Evolutionary conservation across 1,140 invertebrate species (phyloP).

Genomic region (Streblospio benedicti): DNA sequence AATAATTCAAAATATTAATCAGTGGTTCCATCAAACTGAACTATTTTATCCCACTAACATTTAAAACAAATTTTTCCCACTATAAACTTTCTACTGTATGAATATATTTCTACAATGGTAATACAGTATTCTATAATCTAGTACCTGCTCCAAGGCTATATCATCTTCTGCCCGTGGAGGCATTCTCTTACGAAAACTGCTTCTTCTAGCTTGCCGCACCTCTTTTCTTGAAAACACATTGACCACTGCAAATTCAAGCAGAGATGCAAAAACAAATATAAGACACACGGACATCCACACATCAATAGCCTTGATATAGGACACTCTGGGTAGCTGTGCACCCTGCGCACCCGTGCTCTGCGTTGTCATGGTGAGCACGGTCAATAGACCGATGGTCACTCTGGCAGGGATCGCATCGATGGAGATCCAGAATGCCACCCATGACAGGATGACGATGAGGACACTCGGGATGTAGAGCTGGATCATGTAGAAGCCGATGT

Average conservation of each 20-base stretch:
- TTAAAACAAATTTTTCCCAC: too few relatives aligned
- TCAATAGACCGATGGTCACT: slow-evolving; percentile 53
- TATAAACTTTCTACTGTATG: too few relatives aligned
- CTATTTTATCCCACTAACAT: too few relatives aligned
- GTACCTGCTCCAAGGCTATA: slow-evolving; percentile 8
- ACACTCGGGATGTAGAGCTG: slow-evolving; percentile 26
- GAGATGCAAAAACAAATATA: slow-evolving; percentile 70
- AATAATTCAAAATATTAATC: too few relatives aligned
- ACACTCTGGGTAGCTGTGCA: slow-evolving; percentile 32
- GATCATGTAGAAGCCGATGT: slow-evolving; percentile 25
- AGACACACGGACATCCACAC: slow-evolving; percentile 79
- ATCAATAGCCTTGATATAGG: slow-evolving; percentile 56
- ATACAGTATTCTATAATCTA: too few relatives aligned
- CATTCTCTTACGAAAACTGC: slow-evolving; percentile 1
- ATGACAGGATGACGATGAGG: slow-evolving; percentile 25
- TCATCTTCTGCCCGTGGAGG: slow-evolving; percentile 2
- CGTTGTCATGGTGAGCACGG: slow-evolving; percentile 23
- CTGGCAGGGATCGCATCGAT: slow-evolving; percentile 79
- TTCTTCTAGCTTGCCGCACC: background rate
- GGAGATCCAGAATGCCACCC: slow-evolving; percentile 55
- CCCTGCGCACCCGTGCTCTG: slow-evolving; percentile 14
- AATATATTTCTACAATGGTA: too few relatives aligned
- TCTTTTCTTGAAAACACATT: slow-evolving; percentile 30
- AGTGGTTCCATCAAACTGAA: too few relatives aligned
- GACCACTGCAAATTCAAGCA: slow-evolving; percentile 73